phyloP scores from a whole-genome alignment of 2,888 invertebrate genomes.

The Andrena dorsata region DNA sequence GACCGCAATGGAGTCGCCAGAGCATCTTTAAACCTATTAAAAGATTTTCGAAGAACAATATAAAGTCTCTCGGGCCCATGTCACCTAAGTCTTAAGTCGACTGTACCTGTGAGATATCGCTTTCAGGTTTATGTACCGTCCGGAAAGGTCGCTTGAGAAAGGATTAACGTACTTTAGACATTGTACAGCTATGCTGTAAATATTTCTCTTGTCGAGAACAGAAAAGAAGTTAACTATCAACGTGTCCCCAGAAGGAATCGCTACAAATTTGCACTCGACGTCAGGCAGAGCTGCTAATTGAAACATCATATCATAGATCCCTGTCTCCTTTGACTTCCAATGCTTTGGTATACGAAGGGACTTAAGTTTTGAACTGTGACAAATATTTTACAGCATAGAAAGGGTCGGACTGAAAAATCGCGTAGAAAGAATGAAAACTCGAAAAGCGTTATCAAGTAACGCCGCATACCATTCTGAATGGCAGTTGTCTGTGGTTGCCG shows the following conservation, averaged over 20 bases:
- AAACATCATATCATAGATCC: constrained; percentile 74
- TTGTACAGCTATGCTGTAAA: constrained; percentile 70
- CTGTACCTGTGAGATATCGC: constrained; percentile 77
- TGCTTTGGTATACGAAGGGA: constrained; percentile 60
- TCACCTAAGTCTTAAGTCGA: background rate
- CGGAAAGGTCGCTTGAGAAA: constrained; percentile 71
- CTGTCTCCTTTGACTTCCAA: constrained; percentile 69
- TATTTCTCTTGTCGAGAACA: constrained; percentile 33
- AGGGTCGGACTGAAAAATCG: background rate
- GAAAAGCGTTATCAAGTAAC: background rate
- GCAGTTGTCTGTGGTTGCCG: constrained; percentile 35
- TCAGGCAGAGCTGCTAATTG: constrained; percentile 37
- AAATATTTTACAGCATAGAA: constrained; percentile 6
- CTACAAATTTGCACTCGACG: constrained; percentile 76
- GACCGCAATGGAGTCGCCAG: constrained; percentile 87
- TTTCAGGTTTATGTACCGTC: constrained; percentile 76
- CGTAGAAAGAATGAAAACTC: background rate
- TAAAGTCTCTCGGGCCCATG: background rate
- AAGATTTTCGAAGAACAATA: constrained; percentile 79
- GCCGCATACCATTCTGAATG: constrained; percentile 6
- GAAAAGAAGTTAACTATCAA: constrained; percentile 78
- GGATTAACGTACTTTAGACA: constrained; percentile 78
- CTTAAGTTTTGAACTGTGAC: constrained; percentile 49
- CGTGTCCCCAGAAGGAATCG: constrained; percentile 77
- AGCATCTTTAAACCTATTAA: constrained; percentile 86